Evolutionary conservation across 53 echinoderm and acorn worm genomes (phyloP), one percentile per base, ranked within the genome.

Genomic region (Mesocentrotus franciscanus): DNA sequence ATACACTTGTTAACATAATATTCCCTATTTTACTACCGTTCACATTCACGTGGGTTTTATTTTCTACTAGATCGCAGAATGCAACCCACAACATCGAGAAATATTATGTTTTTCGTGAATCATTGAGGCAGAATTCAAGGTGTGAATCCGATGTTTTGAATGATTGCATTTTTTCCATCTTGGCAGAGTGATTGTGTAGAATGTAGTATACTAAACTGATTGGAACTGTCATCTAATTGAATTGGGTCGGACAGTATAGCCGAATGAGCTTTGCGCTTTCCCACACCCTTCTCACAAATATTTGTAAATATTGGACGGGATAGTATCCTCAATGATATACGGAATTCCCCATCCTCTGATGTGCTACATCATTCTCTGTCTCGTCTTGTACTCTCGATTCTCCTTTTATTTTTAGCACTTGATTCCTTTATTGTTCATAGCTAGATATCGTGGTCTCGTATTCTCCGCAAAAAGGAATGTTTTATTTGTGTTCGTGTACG

Each of bases 251-350:
- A 12, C 60, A 14, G 59, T 6, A 22, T 49, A 20, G 10, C 12
- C 42, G 29, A 32, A 90, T 90, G 32, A 90, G 90, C 27, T 58
- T 90, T 59, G 58, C 60, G 60, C 32, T 90, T 60, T 90, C 32
- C 58, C 30, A 60, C 90, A 60, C 90, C 11, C 60, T 60, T 58
- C 60, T 60, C 58, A 58, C 59, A 90, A 90, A 90, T 90, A 90
- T 90, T 90, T 60, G 90, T 90, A 90, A 90, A 90, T 90, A 90
- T 59, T 90, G 60, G 90, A 90, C 32, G 5, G 89, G 59, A 60
- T 89, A 15, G 27, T 89, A 8, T 29, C 89, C 89, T 55, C 60
- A 60, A 90, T 90, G 58, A 60, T 60, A 58, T 29, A 58, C 90
- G 14, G 90, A 58, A 90, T 60, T 59, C 90, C 57, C 57, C 85